These are phyloP conservation scores for Holcopasites calliopsidis DNA, from an alignment of 1,140 invertebrate genomes.

Conservation along the genomic window DNA sequence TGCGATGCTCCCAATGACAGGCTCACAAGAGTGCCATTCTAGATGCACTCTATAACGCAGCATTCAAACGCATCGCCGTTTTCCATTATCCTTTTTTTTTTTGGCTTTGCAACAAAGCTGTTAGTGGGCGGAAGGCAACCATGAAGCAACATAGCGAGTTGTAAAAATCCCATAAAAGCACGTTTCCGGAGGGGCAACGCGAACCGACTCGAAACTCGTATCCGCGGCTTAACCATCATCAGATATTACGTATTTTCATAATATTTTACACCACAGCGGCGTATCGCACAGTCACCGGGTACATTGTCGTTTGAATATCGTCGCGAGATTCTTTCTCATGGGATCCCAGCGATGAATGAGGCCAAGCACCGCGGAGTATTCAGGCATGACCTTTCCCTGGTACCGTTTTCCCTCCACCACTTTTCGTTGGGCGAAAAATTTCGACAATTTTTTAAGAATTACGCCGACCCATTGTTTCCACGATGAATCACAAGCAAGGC, in stretches of 20 bases:
- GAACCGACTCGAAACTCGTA: conserved; percentile 12
- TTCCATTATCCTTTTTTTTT: conserved; percentile 48
- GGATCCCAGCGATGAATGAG: neutral
- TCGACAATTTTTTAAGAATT: conserved; percentile 21
- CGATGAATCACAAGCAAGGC: neutral
- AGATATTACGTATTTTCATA: conserved; percentile 71
- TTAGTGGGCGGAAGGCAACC: conserved; percentile 38
- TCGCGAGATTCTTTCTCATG: conserved; percentile 9
- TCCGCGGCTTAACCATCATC: conserved; percentile 66
- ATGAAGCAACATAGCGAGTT: conserved; percentile 55
- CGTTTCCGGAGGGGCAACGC: conserved; percentile 41
- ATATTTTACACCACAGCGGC: conserved; percentile 62
- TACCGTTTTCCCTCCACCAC: neutral
- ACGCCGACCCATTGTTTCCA: neutral
- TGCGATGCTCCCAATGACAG: conserved; percentile 29
- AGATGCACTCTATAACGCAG: conserved; percentile 56
- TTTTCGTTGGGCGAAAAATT: neutral
- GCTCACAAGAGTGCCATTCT: conserved; percentile 43
- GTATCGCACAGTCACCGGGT: conserved; percentile 46
- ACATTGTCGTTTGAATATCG: conserved; percentile 18
- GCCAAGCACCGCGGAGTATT: neutral
- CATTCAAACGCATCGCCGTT: conserved; percentile 51
- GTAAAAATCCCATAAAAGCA: conserved; percentile 70
- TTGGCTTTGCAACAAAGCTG: conserved; percentile 13
- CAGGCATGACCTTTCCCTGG: neutral